Percentiles rank a stretch among this genome's conserved stretches.
These are phyloP conservation scores for Ciona savignyi DNA, from an alignment of 23 tunicate species.

Conservation along the genomic window DNA sequence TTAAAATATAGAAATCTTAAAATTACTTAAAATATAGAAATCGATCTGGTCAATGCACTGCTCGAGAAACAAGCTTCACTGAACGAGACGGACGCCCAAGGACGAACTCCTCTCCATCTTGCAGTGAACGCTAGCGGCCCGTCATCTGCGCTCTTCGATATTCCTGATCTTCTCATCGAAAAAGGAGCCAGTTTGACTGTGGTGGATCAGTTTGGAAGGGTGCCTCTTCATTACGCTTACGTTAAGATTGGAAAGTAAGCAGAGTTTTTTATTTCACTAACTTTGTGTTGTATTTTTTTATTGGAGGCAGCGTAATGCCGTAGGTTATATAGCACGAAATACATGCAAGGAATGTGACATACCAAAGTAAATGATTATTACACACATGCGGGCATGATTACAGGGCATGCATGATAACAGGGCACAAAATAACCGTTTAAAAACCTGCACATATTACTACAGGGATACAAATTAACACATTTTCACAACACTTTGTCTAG, in stretches of 20 bases:
- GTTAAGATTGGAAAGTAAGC: conserved; percentile 58
- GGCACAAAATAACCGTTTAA: no score
- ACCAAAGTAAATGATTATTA: no score
- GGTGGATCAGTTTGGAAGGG: conserved; percentile 70
- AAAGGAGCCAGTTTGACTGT: conserved; percentile 79
- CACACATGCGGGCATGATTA: no score
- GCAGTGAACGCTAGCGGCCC: conserved; percentile 96
- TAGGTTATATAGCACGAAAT: no score
- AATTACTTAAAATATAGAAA: conserved; percentile 21
- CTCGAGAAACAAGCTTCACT: conserved; percentile 82
- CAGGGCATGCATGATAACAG: no score
- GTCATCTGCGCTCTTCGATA: conserved; percentile 81
- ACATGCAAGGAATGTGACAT: no score
- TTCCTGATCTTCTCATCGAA: conserved; percentile 85
- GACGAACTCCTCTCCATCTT: conserved; percentile 87
- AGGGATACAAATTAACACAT: no score
- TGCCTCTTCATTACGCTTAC: conserved; percentile 95
- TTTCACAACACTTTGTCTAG: no score
- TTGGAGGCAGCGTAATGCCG: no score
- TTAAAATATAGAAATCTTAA: background rate
- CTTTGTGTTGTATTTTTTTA: no score
- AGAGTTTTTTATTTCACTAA: no score
- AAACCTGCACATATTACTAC: no score
- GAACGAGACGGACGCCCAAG: conserved; percentile 56
- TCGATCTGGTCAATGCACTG: conserved; percentile 82